Base-by-base conservation (phyloP, 1,140 invertebrate species). In the Phymastichus coffea region DNA sequence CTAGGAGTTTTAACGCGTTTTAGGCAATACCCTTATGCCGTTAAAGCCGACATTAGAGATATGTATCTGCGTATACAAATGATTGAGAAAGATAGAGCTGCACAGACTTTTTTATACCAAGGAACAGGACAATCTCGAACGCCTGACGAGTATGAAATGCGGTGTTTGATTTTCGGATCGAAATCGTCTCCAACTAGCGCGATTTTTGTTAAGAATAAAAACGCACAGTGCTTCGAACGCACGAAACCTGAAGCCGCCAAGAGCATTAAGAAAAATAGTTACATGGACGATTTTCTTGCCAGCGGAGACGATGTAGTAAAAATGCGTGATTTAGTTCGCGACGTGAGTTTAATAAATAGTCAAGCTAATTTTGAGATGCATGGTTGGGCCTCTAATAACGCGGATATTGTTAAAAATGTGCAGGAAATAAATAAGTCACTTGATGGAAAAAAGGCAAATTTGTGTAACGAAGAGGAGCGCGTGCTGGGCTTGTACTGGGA, bases 161-260 rank as follows among this genome's bases (percentile, higher is more conserved):
- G 57, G 0, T 68, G 63, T 0, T 65, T 75, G 56, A 70, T 73
- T 1, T 77, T 78, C 44, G 74, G 72, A 0, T 66, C 73, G 0
- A 57, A 53, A 2, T 70, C 65, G n/a, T 73, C 73, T 0, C 72
- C 70, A 2, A 66, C 58, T 25, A 57, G 63, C 10, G 76, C 72
- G 1, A 54, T 69, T 8, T 64, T 46, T 53, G 63, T 75, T 0
- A 62, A 67, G 17, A 64, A 75, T 46, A 52, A 35, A 17, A 73
- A 76, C 28, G 28, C 28, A 12, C 12, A 7, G 12, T 6, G 12
- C 6, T 33, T 33, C 12, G 12, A 33, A 7, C 12, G 6, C 6
- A 33, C 12, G 28, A 12, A 12, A 0, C 52, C 52, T 2, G 3
- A 15, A 1, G 25, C 52, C 6, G 40, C 38, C 12, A 28, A 23